phyloP scores from a whole-genome alignment of 2,888 invertebrate species.

The Drosophila antonietae region DNA sequence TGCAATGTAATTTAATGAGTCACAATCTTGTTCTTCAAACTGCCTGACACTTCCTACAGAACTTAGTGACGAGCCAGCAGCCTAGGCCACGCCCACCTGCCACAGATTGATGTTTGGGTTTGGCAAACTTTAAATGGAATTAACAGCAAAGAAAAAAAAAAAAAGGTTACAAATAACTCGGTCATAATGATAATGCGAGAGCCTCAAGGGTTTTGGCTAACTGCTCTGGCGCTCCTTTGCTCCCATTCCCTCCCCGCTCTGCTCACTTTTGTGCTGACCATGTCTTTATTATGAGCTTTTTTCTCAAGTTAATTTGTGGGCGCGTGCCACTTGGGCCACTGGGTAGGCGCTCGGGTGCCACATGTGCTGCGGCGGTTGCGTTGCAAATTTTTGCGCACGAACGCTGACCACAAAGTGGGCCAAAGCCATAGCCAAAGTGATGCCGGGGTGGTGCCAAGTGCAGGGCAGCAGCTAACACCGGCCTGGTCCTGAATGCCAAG shows the following conservation, averaged over 20 bases:
- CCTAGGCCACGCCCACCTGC: constrained; percentile 23
- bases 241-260: background rate
- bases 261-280: constrained; percentile 70
- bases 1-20: constrained; percentile 81
- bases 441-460: constrained; percentile 5
- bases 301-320: constrained; percentile 69
- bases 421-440: constrained; percentile 52
- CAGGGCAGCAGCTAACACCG: constrained; percentile 7
- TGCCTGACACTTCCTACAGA: constrained; percentile 75
- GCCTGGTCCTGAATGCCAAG: constrained; percentile 74
- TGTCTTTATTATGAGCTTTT: constrained; percentile 71
- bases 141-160: constrained; percentile 20
- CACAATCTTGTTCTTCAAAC: constrained; percentile 77
- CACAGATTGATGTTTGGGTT: constrained; percentile 74
- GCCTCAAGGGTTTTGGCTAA: constrained; percentile 8
- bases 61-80: background rate
- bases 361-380: constrained; percentile 42
- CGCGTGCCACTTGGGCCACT: constrained; percentile 56
- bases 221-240: background rate
- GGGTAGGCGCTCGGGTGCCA: constrained; percentile 8
- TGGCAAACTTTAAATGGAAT: constrained; percentile 72
- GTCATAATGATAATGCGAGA: constrained; percentile 48
- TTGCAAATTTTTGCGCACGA: constrained; percentile 78
- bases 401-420: constrained; percentile 56
- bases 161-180: constrained; percentile 59